These are phyloP conservation scores for Tachystola acroxantha DNA, from an alignment of 2,888 invertebrate species.

Conservation along the genomic window DNA sequence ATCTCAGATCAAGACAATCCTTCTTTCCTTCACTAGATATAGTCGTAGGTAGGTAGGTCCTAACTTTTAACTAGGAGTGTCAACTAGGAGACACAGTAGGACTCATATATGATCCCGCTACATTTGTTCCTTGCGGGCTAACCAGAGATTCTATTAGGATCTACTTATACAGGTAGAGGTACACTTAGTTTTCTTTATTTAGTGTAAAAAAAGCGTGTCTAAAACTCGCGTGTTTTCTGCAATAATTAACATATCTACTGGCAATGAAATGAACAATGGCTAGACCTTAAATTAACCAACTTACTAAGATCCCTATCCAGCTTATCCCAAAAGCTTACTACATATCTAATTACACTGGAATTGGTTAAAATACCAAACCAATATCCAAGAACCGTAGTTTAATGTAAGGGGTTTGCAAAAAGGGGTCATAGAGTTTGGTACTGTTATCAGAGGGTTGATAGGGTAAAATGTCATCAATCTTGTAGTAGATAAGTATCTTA, in stretches of 20 bases:
- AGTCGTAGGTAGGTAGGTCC: too few relatives aligned
- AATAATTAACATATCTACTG: conserved; percentile 7
- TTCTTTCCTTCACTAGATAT: too few relatives aligned
- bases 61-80: too few relatives aligned
- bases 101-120: too few relatives aligned
- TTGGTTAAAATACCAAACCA: background rate
- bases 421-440: background rate
- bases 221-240: conserved; percentile 6
- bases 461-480: conserved; percentile 14
- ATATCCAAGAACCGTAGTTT: too few relatives aligned
- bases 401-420: background rate
- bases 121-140: too few relatives aligned
- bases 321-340: background rate
- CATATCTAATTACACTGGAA: background rate
- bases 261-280: conserved; percentile 3
- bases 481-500: conserved; percentile 12
- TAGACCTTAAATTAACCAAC: background rate
- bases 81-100: too few relatives aligned
- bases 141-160: too few relatives aligned
- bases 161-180: too few relatives aligned
- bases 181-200: too few relatives aligned
- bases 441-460: background rate
- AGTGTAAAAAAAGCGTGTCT: conserved; percentile 4
- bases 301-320: background rate
- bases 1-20: too few relatives aligned